Evolutionary conservation across 2,888 invertebrate species (phyloP).

Genomic region (Deladenus siricidicola): DNA sequence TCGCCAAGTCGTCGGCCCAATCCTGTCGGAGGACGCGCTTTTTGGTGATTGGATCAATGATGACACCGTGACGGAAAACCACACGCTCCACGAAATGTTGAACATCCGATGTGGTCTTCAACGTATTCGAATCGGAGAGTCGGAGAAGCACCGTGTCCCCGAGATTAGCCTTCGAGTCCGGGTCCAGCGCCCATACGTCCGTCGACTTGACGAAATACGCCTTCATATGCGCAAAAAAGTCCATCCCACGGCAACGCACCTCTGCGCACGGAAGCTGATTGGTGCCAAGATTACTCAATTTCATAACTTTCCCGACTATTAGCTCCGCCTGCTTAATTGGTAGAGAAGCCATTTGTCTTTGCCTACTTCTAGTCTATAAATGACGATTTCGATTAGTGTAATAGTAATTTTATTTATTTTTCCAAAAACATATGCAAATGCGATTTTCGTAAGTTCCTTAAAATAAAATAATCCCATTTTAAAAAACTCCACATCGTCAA

Average conservation of each 20-base stretch:
- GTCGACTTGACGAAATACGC: background rate
- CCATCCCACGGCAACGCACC: background rate
- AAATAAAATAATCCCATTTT: too few relatives aligned
- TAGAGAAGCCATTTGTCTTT: background rate
- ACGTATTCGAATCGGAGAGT: background rate
- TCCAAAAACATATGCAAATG: too few relatives aligned
- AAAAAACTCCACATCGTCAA: too few relatives aligned
- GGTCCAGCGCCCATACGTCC: slow-evolving; percentile 3
- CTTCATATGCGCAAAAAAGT: background rate
- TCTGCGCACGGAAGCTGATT: background rate
- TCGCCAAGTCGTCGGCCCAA: slow-evolving; percentile 37
- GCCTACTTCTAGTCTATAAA: too few relatives aligned
- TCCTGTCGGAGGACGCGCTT: slow-evolving; percentile 37
- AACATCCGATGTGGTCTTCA: background rate
- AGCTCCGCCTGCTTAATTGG: background rate
- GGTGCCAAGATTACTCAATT: background rate
- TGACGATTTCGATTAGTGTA: too few relatives aligned
- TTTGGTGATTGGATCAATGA: slow-evolving; percentile 43
- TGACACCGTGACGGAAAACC: slow-evolving; percentile 1
- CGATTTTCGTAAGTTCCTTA: too few relatives aligned
- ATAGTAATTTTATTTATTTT: too few relatives aligned
- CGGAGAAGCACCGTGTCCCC: slow-evolving; percentile 5
- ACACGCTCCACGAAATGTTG: slow-evolving; percentile 1
- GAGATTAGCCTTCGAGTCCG: background rate
- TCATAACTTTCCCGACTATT: background rate